Conservation (phyloP, 2,888 invertebrate species). For the Acleris sparsana region DNA sequence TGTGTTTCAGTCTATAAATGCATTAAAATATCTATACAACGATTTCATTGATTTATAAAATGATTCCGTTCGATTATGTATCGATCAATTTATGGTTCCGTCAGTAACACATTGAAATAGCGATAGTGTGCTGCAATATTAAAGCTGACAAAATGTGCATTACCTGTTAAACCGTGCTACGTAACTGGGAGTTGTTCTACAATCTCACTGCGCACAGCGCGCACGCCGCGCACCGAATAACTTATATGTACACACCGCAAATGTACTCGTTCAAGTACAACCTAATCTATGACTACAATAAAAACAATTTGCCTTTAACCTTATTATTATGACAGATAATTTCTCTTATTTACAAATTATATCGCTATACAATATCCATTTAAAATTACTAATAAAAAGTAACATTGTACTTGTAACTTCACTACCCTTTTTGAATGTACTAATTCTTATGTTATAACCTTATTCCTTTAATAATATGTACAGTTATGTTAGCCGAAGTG, state of each 20-base stretch:
- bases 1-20: conserved; percentile 63
- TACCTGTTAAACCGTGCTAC: conserved; percentile 61
- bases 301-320: conserved; percentile 81
- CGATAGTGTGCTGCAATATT: conserved; percentile 70
- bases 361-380: conserved; percentile 77
- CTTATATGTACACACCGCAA: conserved; percentile 72
- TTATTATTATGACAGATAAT: conserved; percentile 82
- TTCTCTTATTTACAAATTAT: conserved; percentile 79
- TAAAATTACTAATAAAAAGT: conserved; percentile 78
- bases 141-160: conserved; percentile 77
- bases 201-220: conserved; percentile 37
- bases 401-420: conserved; percentile 81
- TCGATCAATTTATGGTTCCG: conserved; percentile 14
- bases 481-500: conserved; percentile 76
- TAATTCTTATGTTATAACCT: conserved; percentile 59
- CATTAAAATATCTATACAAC: conserved; percentile 42
- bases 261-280: conserved; percentile 73
- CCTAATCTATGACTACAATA: conserved; percentile 81
- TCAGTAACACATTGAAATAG: conserved; percentile 50
- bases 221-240: conserved; percentile 57
- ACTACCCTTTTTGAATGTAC: conserved; percentile 76
- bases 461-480: conserved; percentile 65
- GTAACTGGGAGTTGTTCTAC: conserved; percentile 51
- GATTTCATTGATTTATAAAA: conserved; percentile 40
- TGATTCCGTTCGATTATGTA: conserved; percentile 41